phyloP scores from a whole-genome alignment of 2,888 invertebrate species.

The Argyresthia albistria region DNA sequence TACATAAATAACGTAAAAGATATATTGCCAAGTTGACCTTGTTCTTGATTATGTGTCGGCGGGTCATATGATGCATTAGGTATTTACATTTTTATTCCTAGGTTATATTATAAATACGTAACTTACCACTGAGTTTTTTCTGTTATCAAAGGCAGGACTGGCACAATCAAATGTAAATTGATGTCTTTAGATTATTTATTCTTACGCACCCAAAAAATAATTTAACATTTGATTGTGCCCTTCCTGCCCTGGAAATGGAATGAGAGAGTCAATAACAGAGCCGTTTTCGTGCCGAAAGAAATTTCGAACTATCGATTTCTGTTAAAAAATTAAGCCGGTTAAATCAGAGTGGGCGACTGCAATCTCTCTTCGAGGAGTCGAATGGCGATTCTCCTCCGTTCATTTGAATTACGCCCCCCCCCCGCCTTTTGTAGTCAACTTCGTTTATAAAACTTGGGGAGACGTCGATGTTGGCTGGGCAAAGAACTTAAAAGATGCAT shows the following conservation, averaged over 20 bases:
- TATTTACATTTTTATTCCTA: neutral
- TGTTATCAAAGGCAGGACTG: too few relatives aligned
- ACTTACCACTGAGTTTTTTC: too few relatives aligned
- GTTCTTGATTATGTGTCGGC: neutral
- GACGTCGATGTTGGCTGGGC: constrained; percentile 51
- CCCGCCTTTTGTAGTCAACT: constrained; percentile 68
- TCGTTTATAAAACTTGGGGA: constrained; percentile 66
- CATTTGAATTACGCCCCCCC: constrained; percentile 62
- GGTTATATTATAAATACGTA: too few relatives aligned
- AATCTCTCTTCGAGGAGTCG: neutral
- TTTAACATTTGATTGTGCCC: too few relatives aligned
- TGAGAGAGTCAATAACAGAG: neutral
- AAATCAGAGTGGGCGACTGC: too few relatives aligned
- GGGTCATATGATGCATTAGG: neutral
- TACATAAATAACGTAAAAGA: too few relatives aligned
- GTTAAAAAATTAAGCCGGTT: too few relatives aligned
- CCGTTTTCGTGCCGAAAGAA: neutral
- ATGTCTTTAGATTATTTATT: too few relatives aligned
- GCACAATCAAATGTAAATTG: too few relatives aligned
- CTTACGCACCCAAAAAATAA: too few relatives aligned
- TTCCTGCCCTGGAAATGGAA: too few relatives aligned
- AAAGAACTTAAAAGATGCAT: constrained; percentile 65
- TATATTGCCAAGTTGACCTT: neutral
- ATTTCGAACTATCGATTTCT: neutral
- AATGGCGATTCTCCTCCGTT: constrained; percentile 19